A percentile compares a stretch with the other conserved stretches of the same genome.
Conservation (phyloP, 2,113 vertebrate genomes). For the Myiopsitta monachus region DNA sequence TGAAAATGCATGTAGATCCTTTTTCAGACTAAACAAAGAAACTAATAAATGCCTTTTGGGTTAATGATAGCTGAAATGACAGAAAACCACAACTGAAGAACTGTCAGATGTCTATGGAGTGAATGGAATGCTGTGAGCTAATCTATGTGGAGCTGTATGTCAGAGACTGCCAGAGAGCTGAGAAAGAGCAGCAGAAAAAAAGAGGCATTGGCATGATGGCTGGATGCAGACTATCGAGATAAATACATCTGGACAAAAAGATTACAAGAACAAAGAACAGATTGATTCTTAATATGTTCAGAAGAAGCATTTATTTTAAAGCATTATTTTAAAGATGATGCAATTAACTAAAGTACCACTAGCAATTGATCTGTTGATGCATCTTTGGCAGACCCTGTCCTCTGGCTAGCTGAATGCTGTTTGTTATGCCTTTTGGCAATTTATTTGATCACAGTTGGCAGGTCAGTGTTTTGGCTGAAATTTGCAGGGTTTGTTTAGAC, state of each 20-base stretch:
- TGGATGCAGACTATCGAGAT: neutral
- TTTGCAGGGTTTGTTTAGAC: neutral
- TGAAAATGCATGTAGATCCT: neutral
- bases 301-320: neutral
- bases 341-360: neutral
- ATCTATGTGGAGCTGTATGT: neutral
- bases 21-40: neutral
- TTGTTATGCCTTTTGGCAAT: neutral
- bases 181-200: neutral
- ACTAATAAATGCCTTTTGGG: neutral
- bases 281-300: neutral
- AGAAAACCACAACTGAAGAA: neutral
- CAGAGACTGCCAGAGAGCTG: neutral
- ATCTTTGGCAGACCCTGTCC: neutral
- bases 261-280: neutral
- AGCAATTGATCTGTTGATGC: neutral
- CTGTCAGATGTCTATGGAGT: neutral
- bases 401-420: neutral
- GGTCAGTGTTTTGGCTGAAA: neutral
- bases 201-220: neutral
- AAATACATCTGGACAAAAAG: neutral
- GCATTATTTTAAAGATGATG: neutral
- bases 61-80: neutral
- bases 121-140: neutral
- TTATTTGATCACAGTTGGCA: neutral